These are phyloP conservation scores for Chionomys nivalis DNA, from an alignment of 2,113 vertebrate genomes.

Conservation along the genomic window DNA sequence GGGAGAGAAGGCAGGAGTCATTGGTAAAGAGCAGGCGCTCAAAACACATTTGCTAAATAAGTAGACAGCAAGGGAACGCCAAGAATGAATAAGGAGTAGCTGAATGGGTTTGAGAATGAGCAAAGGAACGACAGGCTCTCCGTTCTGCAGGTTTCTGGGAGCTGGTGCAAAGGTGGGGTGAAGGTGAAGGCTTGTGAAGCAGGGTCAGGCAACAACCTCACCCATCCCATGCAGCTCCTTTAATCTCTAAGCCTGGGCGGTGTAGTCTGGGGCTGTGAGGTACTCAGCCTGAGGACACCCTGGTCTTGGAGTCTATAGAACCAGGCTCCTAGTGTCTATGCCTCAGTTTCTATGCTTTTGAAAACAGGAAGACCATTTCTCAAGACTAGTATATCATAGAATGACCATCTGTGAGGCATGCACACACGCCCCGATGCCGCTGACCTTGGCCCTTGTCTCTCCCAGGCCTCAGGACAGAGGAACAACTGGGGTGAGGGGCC, in stretches of 20 bases:
- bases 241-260: neutral
- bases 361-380: neutral
- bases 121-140: rapidly evolving
- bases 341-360: constrained; percentile 17
- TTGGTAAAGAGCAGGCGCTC: neutral
- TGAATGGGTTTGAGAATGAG: rapidly evolving
- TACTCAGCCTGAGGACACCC: neutral
- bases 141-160: neutral
- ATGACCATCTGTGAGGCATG: rapidly evolving
- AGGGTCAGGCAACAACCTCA: neutral
- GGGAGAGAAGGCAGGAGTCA: neutral
- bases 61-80: neutral
- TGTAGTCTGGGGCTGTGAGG: rapidly evolving
- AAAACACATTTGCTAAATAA: neutral
- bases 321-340: neutral
- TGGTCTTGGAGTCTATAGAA: neutral
- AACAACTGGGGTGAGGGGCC: too few relatives aligned
- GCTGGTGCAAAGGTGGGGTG: too few relatives aligned
- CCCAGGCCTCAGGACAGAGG: neutral
- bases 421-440: neutral
- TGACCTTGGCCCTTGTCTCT: too few relatives aligned
- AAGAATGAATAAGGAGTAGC: rapidly evolving
- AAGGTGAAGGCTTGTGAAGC: neutral
- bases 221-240: neutral
- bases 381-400: neutral